These are phyloP conservation scores for Rhadinocentrus ornatus DNA, from an alignment of 2,797 vertebrate species.

Conservation along the genomic window DNA sequence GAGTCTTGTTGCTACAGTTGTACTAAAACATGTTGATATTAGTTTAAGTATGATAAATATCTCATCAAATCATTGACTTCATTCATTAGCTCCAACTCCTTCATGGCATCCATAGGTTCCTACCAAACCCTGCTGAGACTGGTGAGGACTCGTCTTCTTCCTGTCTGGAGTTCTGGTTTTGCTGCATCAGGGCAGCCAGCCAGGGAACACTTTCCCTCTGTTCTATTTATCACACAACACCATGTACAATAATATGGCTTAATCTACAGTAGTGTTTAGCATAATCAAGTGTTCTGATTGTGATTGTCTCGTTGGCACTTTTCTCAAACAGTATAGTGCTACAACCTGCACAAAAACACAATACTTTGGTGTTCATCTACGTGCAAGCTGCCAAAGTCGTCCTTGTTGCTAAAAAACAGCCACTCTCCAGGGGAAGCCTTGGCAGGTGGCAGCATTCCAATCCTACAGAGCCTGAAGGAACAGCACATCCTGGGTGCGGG, in stretches of 20 bases:
- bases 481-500: constrained; percentile 59
- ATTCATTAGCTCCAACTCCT: constrained; percentile 31
- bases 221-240: constrained; percentile 43
- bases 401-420: constrained; percentile 59
- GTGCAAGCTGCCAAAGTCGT: constrained; percentile 62
- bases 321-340: constrained; percentile 52
- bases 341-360: constrained; percentile 39
- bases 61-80: constrained; percentile 24
- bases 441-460: constrained; percentile 68
- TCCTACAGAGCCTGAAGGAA: constrained; percentile 65
- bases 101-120: background rate
- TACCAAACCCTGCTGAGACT: constrained; percentile 25
- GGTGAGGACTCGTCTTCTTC: constrained; percentile 4
- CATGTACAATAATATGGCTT: constrained; percentile 48
- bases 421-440: constrained; percentile 61
- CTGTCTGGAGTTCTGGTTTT: constrained; percentile 48
- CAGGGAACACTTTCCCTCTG: constrained; percentile 27
- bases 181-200: constrained; percentile 35
- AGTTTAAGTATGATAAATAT: constrained; percentile 21
- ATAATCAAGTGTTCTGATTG: constrained; percentile 72
- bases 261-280: constrained; percentile 38
- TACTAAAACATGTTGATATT: constrained; percentile 17
- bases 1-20: background rate
- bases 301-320: constrained; percentile 56
- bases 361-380: constrained; percentile 65